These are phyloP conservation scores for Drosophila fuyamai DNA, from an alignment of 1,140 invertebrate genomes.

Conservation along the genomic window DNA sequence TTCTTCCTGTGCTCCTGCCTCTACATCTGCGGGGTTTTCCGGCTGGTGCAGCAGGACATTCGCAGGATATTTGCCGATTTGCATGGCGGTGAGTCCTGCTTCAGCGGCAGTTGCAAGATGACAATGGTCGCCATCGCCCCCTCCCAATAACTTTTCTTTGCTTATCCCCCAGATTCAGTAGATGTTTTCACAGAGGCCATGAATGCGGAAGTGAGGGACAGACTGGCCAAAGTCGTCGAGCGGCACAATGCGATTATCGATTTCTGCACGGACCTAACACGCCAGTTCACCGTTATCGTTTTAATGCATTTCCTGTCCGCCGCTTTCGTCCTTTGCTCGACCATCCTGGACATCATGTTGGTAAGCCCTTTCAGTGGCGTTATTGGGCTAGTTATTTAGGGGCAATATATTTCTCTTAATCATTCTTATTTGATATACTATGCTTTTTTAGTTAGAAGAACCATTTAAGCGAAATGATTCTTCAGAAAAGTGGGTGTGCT, in stretches of 20 bases:
- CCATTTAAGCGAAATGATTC: too few species aligned
- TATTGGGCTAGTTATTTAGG: background rate
- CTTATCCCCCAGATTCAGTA: conserved; percentile 23
- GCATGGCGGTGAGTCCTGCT: conserved; percentile 50
- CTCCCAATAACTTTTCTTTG: conserved; percentile 6
- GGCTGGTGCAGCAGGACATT: conserved; percentile 71
- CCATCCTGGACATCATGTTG: conserved; percentile 80
- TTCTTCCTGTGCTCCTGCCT: conserved; percentile 77
- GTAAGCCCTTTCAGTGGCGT: conserved; percentile 53
- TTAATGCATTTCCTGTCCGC: conserved; percentile 83
- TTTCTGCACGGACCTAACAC: conserved; percentile 73
- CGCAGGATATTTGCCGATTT: conserved; percentile 61
- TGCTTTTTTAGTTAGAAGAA: too few species aligned
- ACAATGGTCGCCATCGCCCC: background rate
- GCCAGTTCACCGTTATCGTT: conserved; percentile 76
- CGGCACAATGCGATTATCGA: conserved; percentile 83
- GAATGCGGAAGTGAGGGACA: conserved; percentile 47
- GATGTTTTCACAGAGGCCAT: conserved; percentile 40
- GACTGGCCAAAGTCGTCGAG: conserved; percentile 51
- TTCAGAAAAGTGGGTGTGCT: too few species aligned
- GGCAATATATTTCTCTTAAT: background rate
- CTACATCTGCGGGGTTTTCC: conserved; percentile 74
- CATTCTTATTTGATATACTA: too few species aligned
- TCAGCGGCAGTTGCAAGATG: background rate
- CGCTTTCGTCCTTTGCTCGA: conserved; percentile 76